Base-by-base conservation (phyloP, 1,140 invertebrate species). In the Drosophila repleta region DNA sequence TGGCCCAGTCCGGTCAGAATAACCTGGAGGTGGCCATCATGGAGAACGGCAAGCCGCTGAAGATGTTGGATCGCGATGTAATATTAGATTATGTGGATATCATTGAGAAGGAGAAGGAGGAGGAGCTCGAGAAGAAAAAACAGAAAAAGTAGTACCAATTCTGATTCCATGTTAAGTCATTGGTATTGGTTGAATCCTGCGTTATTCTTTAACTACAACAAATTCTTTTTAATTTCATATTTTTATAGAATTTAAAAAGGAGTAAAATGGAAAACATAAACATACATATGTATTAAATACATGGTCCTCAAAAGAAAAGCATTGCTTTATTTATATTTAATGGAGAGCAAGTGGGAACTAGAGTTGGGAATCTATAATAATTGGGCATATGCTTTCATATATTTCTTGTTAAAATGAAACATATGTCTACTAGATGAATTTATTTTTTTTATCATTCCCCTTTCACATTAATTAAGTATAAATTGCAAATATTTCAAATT, bases 21-120 rank as follows among this genome's bases (percentile, higher is more conserved):
- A 99, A 99, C 93, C 93, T 99, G 69, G 99, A 99, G 93, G 97
- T 99, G 79, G 98, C 98, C 45, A 96, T 99, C 4, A 99, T 99
- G 97, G 94, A 95, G 90, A 94, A 95, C 69, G 95, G 95, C 26
- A 92, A 93, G 67, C 95, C 96, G 21, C 94, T 99, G 90, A 95
- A 96, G 74, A 99, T 99, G 96, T 92, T 99, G 73, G 97, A 98
- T 92, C 94, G 95, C 45, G 96, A 97, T 45, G 97, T 96, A 49
- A 98, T 99, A 74, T 97, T 98, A 58, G 95, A 96, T 73, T 98
- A 98, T 93, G 98, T 99, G 4, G 95, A 95, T 48, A 96, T 97
- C 90, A 99, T 99, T 87, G 98, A 99, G 92, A 98, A 98, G 92
- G 98, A 99, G 91, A 99, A 99, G 87, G 98, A 99, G 93, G 97